Evolutionary conservation across 1,140 invertebrate genomes (phyloP), one percentile per base, ranked within the genome.

Genomic region (Antheraea pernyi): DNA sequence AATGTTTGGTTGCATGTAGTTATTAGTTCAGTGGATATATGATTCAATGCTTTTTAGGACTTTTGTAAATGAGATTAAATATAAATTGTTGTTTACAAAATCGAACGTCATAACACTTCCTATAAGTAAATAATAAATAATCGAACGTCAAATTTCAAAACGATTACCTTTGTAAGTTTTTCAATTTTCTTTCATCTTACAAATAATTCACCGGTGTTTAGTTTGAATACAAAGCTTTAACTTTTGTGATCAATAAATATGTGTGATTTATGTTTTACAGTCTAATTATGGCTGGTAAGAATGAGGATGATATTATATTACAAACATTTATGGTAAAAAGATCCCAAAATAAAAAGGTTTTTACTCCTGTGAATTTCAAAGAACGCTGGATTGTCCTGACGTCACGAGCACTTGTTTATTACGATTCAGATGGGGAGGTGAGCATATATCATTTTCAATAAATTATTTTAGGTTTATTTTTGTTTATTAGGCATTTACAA

Each of bases 341-440:
- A 65, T 97, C 97, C 4, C 96, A 97, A 85, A 97, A 97, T 88
- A 97, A 97, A 87, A 97, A 97, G 85, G 93, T 96, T 60, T 97
- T 97, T 83, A 97, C 96, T 19, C 95, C 96, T 8, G 95, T 97
- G 48, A 97, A 97, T 86, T 97, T 96, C 85, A 97, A 97, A 85
- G 95, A 96, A 88, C 94, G 97, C 22, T 97, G 96, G 96, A 96
- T 97, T 88, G 95, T 97, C 61, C 89, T 98, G 36, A 97, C 96
- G 0, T 94, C 93, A 74, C 94, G 94, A 65, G 93, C 94, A 69
- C 94, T 98, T 19, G 95, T 95, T 63, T 98, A 97, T 88, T 97
- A 96, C 88, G 97, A 97, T 85, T 94, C 95, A 64, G 94, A 96
- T 91, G 94, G 95, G 53, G 95, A 96, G 93, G 96, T 96, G 92